Base-by-base conservation (phyloP, 2,797 vertebrate species). In the Petrocephalus sullivani region DNA sequence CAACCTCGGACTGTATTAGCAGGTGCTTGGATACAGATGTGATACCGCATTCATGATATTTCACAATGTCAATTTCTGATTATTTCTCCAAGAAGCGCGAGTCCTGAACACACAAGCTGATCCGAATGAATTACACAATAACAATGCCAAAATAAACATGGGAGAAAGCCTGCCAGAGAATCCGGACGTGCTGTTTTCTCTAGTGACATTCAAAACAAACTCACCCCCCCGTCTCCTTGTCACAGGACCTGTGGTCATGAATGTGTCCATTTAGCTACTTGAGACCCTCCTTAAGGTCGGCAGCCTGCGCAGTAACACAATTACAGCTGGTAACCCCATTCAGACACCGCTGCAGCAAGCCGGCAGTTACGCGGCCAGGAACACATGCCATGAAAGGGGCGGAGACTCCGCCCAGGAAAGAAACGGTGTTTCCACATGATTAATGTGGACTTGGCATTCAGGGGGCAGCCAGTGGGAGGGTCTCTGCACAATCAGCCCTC, bases 271-370 rank as follows among this genome's bases (percentile, higher is more conserved):
- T 91, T 91, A 94, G 94, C 93, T 88, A 90, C 92, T 89, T 93
- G 92, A 95, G 93, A 89, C 88, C 91, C 94, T 95, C 94, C 91
- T 89, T 88, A 90, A 89, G 92, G 87, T 88, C 90, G 90, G 92
- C 91, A 92, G 91, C 87, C 88, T 91, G 93, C 90, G 87, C 91
- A 90, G 91, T 93, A 95, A 95, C 75, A 2, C 90, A 91, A 94
- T 95, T 95, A 93, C 91, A 23, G 71, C 90, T 87, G 58, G 87
- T 93, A 92, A 94, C 93, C 90, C 91, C 90, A 94, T 94, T 93
- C 71, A 89, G 89, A 86, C 89, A 60, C 91, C 87, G 67, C 86
- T 67, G 88, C 90, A 90, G 71, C 88, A 92, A 90, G 88, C 90
- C 21, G 88, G 28, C 88, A 91, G 49, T 64, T 84, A 90, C 81